Percentiles rank a stretch among this genome's conserved stretches.
Evolutionary conservation across 2,113 vertebrate genomes (phyloP).

Genomic region (Brachionichthys hirsutus): DNA sequence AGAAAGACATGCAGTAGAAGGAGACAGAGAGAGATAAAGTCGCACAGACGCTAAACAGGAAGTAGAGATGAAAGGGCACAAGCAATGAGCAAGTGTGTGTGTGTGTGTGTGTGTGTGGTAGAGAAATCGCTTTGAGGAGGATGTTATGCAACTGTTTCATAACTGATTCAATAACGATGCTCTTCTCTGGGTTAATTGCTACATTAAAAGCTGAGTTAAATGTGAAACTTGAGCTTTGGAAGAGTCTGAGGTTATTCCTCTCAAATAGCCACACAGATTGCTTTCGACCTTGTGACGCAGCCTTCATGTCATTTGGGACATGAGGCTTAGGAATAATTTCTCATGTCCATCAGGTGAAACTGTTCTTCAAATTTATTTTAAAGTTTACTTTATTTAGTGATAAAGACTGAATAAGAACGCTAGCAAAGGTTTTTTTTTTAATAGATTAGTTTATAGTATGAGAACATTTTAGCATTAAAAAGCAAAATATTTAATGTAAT

Average conservation of each 20-base stretch:
- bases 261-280: constrained; percentile 15
- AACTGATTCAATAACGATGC: constrained; percentile 31
- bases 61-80: neutral
- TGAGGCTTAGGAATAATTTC: neutral
- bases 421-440: no score
- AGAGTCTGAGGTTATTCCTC: constrained; percentile 13
- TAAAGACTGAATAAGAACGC: no score
- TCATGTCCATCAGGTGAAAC: neutral
- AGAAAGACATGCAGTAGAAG: neutral
- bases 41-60: constrained; percentile 14
- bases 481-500: no score
- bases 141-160: constrained; percentile 55
- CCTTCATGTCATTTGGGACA: neutral
- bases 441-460: no score
- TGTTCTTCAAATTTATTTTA: no score
- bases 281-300: constrained; percentile 1
- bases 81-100: constrained; percentile 6
- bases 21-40: constrained; percentile 4
- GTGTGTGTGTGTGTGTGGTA: no score
- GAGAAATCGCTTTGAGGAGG: constrained; percentile 23
- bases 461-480: no score
- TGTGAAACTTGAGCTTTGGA: constrained; percentile 34
- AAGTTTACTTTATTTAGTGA: no score
- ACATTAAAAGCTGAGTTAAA: constrained; percentile 34
- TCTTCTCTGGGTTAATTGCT: constrained; percentile 44